These are phyloP conservation scores for Drosophila ustulata DNA, from an alignment of 2,888 invertebrate species.

Conservation along the genomic window DNA sequence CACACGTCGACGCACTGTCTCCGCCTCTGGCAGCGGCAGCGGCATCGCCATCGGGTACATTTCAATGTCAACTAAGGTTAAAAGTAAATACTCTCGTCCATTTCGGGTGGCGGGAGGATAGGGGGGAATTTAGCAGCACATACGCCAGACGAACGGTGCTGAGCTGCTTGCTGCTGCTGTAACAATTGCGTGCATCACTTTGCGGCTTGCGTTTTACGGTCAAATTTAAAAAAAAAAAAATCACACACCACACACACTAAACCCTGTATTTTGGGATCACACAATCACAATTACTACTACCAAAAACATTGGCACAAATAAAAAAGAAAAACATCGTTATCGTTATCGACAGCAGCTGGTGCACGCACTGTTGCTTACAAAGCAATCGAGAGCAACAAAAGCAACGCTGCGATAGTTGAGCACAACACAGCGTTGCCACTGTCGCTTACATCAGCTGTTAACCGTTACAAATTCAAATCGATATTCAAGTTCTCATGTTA, in stretches of 20 bases:
- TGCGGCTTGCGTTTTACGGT: constrained; percentile 29
- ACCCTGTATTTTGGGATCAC: constrained; percentile 66
- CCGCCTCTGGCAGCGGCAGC: constrained; percentile 65
- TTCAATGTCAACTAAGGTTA: constrained; percentile 85
- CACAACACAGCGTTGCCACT: neutral
- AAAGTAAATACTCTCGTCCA: constrained; percentile 68
- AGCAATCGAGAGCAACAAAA: neutral
- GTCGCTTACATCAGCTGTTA: neutral
- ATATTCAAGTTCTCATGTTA: neutral
- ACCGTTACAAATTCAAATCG: neutral
- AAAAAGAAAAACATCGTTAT: too few species aligned
- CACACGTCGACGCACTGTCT: constrained; percentile 56
- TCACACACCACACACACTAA: constrained; percentile 44
- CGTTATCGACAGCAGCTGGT: neutral
- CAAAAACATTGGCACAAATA: too few species aligned
- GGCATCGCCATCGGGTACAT: constrained; percentile 69
- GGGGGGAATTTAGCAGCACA: constrained; percentile 51
- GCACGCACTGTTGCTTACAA: too few species aligned
- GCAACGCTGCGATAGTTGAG: neutral
- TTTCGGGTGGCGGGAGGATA: constrained; percentile 5
- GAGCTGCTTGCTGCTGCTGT: constrained; percentile 42
- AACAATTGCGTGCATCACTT: constrained; percentile 59
- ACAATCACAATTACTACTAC: constrained; percentile 50
- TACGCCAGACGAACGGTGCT: constrained; percentile 50
- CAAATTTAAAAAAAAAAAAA: constrained; percentile 39